These are phyloP conservation scores for Laodelphax striatellus DNA, from an alignment of 1,140 invertebrate genomes.

Conservation along the genomic window DNA sequence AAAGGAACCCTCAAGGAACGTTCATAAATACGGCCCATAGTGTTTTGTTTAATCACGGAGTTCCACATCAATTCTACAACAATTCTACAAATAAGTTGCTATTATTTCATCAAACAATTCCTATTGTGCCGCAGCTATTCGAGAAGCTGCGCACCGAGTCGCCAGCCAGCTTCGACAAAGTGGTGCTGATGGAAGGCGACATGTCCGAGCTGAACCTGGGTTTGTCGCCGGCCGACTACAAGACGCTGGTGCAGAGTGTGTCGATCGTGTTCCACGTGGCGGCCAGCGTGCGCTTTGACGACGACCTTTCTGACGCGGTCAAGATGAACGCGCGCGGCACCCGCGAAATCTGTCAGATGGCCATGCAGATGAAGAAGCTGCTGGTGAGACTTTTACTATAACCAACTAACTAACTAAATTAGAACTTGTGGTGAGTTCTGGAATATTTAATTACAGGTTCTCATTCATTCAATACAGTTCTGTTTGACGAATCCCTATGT, in stretches of 20 bases:
- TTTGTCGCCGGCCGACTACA: constrained; percentile 43
- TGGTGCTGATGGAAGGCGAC: constrained; percentile 45
- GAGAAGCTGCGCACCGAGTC: constrained; percentile 38
- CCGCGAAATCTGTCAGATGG: constrained; percentile 36
- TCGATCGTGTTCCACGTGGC: constrained; percentile 58
- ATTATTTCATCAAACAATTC: too few species aligned
- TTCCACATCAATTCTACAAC: too few species aligned
- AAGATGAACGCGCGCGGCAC: constrained; percentile 53
- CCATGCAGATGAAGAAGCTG: constrained; percentile 36
- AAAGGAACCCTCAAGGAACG: too few species aligned
- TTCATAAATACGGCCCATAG: too few species aligned
- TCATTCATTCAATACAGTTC: too few species aligned
- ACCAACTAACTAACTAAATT: too few species aligned
- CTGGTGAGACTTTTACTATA: constrained; percentile 32
- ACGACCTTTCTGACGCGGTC: constrained; percentile 45
- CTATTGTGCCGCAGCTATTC: too few species aligned
- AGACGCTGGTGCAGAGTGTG: constrained; percentile 54
- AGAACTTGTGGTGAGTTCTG: too few species aligned
- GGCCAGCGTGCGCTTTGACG: constrained; percentile 54
- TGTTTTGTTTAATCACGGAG: too few species aligned
- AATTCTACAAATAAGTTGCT: too few species aligned
- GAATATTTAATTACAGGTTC: too few species aligned
- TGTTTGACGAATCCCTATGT: too few species aligned
- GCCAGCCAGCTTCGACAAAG: constrained; percentile 48
- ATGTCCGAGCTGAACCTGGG: constrained; percentile 37